Evolutionary conservation across 2,888 invertebrate genomes (phyloP).

Genomic region (Gibbula magus): DNA sequence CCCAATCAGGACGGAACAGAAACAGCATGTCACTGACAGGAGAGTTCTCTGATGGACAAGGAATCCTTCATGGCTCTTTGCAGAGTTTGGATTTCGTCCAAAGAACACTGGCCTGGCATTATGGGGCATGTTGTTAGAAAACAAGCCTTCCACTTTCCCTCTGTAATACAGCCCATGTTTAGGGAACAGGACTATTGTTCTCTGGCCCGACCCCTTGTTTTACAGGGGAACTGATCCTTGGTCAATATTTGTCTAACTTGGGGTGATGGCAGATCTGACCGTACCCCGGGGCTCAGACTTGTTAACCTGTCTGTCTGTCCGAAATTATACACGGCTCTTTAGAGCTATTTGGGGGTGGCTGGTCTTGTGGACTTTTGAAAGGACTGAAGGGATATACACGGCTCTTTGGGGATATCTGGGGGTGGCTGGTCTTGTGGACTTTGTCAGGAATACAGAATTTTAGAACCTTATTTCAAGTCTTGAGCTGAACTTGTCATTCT

Average conservation of each 20-base stretch:
- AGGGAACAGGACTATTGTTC: neutral
- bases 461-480: too few relatives aligned
- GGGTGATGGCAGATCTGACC: neutral
- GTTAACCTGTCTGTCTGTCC: neutral
- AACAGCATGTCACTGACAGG: neutral
- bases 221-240: neutral
- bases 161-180: conserved; percentile 12
- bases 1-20: too few relatives aligned
- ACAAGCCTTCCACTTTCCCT: neutral
- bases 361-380: too few relatives aligned
- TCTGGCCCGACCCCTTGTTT: neutral
- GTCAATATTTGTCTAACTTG: neutral
- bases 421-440: too few relatives aligned
- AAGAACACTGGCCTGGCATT: neutral
- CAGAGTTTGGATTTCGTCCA: neutral
- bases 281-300: neutral
- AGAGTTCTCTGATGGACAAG: conserved; percentile 1
- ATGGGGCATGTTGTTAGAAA: neutral
- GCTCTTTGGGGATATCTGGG: too few relatives aligned
- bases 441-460: too few relatives aligned
- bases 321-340: too few relatives aligned
- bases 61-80: neutral
- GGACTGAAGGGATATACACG: too few relatives aligned
- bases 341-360: too few relatives aligned
- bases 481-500: too few relatives aligned